A percentile compares a stretch with the other conserved stretches of the same genome.
These are phyloP conservation scores for Lasioglossum malachurum DNA, from an alignment of 2,888 invertebrate species.

Conservation along the genomic window DNA sequence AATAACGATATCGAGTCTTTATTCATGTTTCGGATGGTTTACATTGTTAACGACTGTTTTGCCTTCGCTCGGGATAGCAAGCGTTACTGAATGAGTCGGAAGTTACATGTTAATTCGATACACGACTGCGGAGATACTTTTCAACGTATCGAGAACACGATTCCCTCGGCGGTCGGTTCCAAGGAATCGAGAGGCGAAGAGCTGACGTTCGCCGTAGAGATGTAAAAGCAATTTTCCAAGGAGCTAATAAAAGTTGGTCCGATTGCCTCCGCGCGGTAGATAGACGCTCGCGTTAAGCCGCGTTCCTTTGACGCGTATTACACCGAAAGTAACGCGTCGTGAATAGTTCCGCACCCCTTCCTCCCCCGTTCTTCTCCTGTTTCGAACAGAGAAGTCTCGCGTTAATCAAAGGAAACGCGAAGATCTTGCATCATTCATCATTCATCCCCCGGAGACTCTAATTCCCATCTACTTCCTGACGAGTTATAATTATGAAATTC, in stretches of 20 bases:
- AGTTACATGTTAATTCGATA: not conserved
- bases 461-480: not conserved
- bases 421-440: not conserved
- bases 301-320: not conserved
- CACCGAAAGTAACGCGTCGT: not conserved
- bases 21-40: not conserved
- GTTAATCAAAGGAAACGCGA: slow-evolving; percentile 8
- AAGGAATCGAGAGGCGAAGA: slow-evolving; percentile 17
- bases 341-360: not conserved
- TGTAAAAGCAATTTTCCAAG: slow-evolving; percentile 35
- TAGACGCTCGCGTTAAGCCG: not conserved
- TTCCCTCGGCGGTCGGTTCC: not conserved
- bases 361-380: not conserved
- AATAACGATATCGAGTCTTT: not conserved
- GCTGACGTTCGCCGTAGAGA: slow-evolving; percentile 1
- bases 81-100: not conserved
- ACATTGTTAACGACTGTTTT: not conserved
- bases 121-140: not conserved
- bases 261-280: slow-evolving; percentile 19
- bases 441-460: not conserved
- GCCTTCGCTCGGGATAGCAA: not conserved
- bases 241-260: slow-evolving; percentile 39
- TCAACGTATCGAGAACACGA: not conserved
- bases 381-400: not conserved
- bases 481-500: not conserved